Evolutionary conservation across 2,113 vertebrate species (phyloP), one percentile per base, ranked within the genome.

Genomic region (Pterophyllum scalare): DNA sequence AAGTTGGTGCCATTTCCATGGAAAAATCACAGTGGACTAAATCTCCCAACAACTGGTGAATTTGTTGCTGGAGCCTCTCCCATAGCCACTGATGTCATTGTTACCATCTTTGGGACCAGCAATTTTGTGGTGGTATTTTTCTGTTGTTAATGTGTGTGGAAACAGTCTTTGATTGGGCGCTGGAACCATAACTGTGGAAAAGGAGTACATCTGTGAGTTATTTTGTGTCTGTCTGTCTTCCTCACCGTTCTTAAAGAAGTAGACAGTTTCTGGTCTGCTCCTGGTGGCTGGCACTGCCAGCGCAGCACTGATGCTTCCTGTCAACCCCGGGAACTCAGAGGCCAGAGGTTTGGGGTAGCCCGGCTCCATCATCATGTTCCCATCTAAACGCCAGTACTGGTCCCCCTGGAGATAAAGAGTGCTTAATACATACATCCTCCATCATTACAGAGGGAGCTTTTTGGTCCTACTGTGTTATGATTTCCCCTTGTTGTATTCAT

Each of bases 211-310:
- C 10, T 24, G 7, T 67, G 24, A 26, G 38, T 15, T 7, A 46
- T 9, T 31, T 77, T 28, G 12, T 12, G 17, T n/a, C 19, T 72
- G 17, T n/a, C 19, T 72, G 15, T 60, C 1, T 31, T 64, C 24
- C 76, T 91, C 72, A 98, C 97, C 97, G 91, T 86, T 96, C 93
- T 97, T 98, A 87, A 99, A 98, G 92, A 99, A 99, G 91, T 96
- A 97, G 2, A 98, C 95, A 0, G 95, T 96, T 93, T 99, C 98
- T 0, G 96, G 96, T 87, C 93, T 95, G 79, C 2, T 93, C 28
- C 92, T 95, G 77, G 94, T 90, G 82, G 94, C 96, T 60, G 97
- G 96, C 52, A 96, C 91, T 0, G 97, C 92, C 52, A 99, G 95
- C 1, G 96, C 96, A 52, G 96, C 97, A 2, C 82, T 92, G 87